Evolutionary conservation across 2,113 vertebrate genomes (phyloP).

Genomic region (Isichthys henryi): DNA sequence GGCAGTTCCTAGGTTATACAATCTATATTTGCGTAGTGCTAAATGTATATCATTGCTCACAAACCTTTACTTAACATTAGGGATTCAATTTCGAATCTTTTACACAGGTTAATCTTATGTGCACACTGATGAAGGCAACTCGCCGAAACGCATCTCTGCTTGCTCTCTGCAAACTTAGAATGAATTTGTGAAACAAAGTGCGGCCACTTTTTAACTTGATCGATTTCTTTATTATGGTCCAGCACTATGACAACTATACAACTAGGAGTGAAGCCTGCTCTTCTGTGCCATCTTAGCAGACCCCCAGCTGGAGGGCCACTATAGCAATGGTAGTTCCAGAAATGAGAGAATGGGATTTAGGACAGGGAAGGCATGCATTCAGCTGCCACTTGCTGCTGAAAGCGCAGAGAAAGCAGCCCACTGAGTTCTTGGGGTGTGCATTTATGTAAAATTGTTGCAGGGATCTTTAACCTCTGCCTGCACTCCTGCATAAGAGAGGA

Average conservation of each 20-base stretch:
- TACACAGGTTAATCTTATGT: background rate
- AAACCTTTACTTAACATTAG: background rate
- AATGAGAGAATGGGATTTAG: background rate
- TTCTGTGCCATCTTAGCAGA: background rate
- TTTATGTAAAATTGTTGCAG: constrained; percentile 45
- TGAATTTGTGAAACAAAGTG: too few species aligned
- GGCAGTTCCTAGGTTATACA: background rate
- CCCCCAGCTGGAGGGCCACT: background rate
- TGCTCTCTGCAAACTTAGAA: too few species aligned
- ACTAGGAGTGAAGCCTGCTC: too few species aligned
- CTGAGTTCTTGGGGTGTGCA: background rate
- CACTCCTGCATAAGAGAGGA: constrained; percentile 25
- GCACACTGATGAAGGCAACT: too few species aligned
- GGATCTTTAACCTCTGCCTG: constrained; percentile 39
- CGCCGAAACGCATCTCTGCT: too few species aligned
- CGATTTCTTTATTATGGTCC: too few species aligned
- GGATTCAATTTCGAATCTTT: background rate
- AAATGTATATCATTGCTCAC: background rate
- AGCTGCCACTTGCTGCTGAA: background rate
- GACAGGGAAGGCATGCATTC: background rate
- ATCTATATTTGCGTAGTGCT: background rate
- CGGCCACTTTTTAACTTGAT: too few species aligned
- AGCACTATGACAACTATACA: too few species aligned
- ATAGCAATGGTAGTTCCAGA: background rate
- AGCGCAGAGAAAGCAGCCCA: background rate